Percentiles rank a stretch among this genome's conserved stretches.
Conservation (phyloP, 2,113 vertebrate genomes). For the Murina feae region DNA sequence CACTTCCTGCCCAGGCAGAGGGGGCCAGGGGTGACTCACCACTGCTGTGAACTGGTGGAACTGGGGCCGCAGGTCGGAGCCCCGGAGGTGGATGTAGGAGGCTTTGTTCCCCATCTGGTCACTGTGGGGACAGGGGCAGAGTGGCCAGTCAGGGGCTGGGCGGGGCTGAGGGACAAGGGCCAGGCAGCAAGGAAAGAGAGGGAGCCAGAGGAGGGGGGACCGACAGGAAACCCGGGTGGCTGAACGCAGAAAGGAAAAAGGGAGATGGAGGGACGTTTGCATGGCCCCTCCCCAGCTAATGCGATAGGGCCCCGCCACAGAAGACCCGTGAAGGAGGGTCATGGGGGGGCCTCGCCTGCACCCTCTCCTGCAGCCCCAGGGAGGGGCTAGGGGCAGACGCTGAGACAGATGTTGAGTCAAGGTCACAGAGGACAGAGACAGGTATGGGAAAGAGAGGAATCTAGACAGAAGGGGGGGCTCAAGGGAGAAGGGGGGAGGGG, state of each 20-base stretch:
- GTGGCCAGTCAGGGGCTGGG: neutral
- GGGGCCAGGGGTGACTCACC: conserved; percentile 81
- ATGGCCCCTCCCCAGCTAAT: too few relatives aligned
- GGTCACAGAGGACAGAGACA: neutral
- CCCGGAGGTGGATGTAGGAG: conserved; percentile 95
- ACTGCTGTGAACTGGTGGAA: conserved; percentile 98
- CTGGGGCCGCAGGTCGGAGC: conserved; percentile 92
- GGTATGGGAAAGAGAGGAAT: too few relatives aligned
- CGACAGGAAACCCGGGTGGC: neutral
- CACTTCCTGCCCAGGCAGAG: fast-evolving
- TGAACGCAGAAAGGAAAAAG: neutral
- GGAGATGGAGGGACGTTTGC: neutral
- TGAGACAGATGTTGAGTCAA: neutral
- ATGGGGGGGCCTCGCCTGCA: too few relatives aligned
- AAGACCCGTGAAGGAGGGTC: too few relatives aligned
- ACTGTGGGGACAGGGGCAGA: conserved; percentile 71
- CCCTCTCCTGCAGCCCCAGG: too few relatives aligned
- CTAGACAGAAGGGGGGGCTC: fast-evolving
- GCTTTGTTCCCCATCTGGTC: conserved; percentile 98
- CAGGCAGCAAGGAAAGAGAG: neutral
- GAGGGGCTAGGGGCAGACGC: too few relatives aligned
- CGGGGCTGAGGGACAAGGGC: neutral
- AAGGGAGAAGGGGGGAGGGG: fast-evolving
- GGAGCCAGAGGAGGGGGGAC: fast-evolving
- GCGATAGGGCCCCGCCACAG: too few relatives aligned